Evolutionary conservation across 2,113 vertebrate genomes (phyloP), one percentile per base, ranked within the genome.

Genomic region (Pholis gunnellus): DNA sequence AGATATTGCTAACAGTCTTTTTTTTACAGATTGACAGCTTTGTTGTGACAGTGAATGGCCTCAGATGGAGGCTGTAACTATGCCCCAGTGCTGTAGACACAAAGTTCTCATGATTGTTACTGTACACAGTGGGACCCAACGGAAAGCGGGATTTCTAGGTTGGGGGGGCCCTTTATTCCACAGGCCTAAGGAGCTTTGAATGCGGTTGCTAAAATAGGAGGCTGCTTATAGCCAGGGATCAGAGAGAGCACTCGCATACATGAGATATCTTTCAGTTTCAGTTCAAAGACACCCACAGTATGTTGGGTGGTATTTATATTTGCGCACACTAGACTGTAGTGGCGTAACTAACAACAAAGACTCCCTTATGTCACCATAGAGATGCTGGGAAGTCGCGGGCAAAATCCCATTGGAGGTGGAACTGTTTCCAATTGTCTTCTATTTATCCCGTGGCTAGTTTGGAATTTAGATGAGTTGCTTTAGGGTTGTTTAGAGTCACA

Each of bases 381-480:
- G 56, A 90, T 79, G 81, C 65, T 7, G 67, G 69, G 82, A 85
- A 82, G 86, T 86, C 48, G 54, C 40, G 72, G 73, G 74, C 86
- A 82, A 78, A 85, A 88, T 91, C 85, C 72, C 60, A 36, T 73
- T 81, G 82, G 78, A 91, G 79, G 87, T 86, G 90, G 90, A 90
- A 91, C 75, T 90, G 76, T 88, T 89, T 78, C 89, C 83, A 87
- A 90, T 91, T 90, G 92, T 93, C 89, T 78, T 67, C 87, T 42
- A 82, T 91, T 91, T 86, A 91, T 91, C 88, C 82, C 66, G 63
- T 79, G 92, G 91, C 93, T 82, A 91, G 89, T 92, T 90, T 88
- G 93, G 94, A 95, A 95, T 95, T 91, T 89, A 90, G 93, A 95
- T 93, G 89, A 94, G 93, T 88, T 88, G 92, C 92, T 94, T 92